Base-by-base conservation (phyloP, 2,113 vertebrate genomes). In the Hydropotes inermis region DNA sequence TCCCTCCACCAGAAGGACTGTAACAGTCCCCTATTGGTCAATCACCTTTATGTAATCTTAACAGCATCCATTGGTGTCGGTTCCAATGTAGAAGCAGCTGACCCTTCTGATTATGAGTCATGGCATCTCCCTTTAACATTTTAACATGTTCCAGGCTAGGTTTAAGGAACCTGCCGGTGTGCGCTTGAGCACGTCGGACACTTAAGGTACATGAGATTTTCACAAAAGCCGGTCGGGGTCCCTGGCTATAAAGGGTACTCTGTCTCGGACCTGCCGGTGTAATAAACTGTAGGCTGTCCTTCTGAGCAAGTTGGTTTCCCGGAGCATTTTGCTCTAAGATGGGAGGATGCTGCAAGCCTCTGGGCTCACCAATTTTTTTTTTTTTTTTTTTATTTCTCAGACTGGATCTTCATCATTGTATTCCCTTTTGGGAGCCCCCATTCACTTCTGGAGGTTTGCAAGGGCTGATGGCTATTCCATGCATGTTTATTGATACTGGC, bases 51-150 rank as follows among this genome's bases (percentile, higher is more conserved):
- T 23, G 67, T 3, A 23, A 21, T 39, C n/a, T 70, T 39, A 3
- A 70, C 1, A 0, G 67, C 67, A 39, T 0, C 10, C 0, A 0
- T 0, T 70, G 64, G 2, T 2, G 9, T 23, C 3, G 0, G 17
- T 2, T 39, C 0, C n/a, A 0, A 6, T 6, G 19, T 23, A 70
- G 10, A 39, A 1, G 1, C n/a, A 23, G 19, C 10, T 39, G n/a
- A 39, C 10, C 2, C n/a, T 70, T 70, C 19, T 39, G 67, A 70
- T 39, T 39, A 23, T 23, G 67, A 70, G 3, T 39, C n/a, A 3
- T 3, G 4, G n/a, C n/a, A 21, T 36, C 17, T 70, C 17, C 17
- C 33, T 36, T 36, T 0, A 70, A 39, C 19, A 39, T 70, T 39
- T 39, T 0, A 70, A 39, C 67, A 39, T 70, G 23, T 70, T 70